These are phyloP conservation scores for Caerostris darwini DNA, from an alignment of 1,140 invertebrate genomes.

Conservation along the genomic window DNA sequence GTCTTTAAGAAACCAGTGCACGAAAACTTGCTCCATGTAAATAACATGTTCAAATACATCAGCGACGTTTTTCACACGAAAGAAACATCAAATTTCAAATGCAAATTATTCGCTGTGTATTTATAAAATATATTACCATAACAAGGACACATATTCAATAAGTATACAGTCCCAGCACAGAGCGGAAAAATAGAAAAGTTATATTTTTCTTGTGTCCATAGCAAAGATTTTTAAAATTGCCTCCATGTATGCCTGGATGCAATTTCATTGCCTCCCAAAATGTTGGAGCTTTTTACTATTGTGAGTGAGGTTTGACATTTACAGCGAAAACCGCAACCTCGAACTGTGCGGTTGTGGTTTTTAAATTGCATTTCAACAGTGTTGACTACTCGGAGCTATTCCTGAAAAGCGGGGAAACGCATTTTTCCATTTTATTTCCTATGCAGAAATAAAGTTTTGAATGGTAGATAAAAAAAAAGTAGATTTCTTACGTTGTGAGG, in stretches of 20 bases:
- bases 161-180: not conserved
- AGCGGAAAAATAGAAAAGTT: not conserved
- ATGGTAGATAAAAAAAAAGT: not conserved
- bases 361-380: constrained; percentile 37
- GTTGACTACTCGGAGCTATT: not conserved
- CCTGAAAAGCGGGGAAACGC: not conserved
- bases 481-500: constrained; percentile 11
- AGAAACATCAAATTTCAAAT: not conserved
- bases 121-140: not conserved
- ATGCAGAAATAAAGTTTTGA: constrained; percentile 40
- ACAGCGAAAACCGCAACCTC: not conserved
- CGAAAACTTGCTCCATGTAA: too few relatives aligned
- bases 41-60: too few relatives aligned
- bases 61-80: not conserved
- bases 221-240: constrained; percentile 27
- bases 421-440: constrained; percentile 3
- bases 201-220: not conserved
- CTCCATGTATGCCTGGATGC: not conserved
- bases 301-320: constrained; percentile 28
- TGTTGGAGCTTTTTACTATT: not conserved
- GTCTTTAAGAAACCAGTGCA: too few relatives aligned
- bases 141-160: not conserved
- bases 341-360: not conserved
- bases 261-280: constrained; percentile 26
- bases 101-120: not conserved